Evolutionary conservation across 2,797 vertebrate species (phyloP), one percentile per base, ranked within the genome.

Genomic region (Poliocrania exsul): DNA sequence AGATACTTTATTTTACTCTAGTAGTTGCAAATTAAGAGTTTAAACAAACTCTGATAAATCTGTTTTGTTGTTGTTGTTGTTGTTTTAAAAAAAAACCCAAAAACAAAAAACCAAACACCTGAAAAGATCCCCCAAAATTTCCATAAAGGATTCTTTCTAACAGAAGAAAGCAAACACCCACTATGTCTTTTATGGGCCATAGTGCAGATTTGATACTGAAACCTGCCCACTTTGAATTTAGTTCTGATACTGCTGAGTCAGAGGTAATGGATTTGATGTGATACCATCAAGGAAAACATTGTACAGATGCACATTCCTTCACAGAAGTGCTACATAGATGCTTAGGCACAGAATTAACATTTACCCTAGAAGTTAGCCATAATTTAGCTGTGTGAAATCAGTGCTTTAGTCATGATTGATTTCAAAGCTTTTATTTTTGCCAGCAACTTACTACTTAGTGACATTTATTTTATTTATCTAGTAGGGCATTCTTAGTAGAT

Each of bases 261-360:
- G 65, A 51, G 5, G 15, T 67, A 54, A 49, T 20, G 23, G 47
- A 72, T 65, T 44, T 53, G 26, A 64, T n/a, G 10, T 1, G 1
- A 26, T 0, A 54, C 18, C 37, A 54, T 49, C 53, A 67, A 20
- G 21, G 16, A 71, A 62, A 90, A 70, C 10, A 29, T 33, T 4
- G 0, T 12, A 40, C 2, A 24, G 24, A 47, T 3, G 4, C 2
- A 4, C 18, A 40, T 29, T 5, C 7, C 46, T 61, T 84, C 26
- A 18, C 10, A 31, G 21, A 75, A 29, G 4, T 2, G 2, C 49
- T 46, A 5, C 2, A 25, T 7, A 46, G 29, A 31, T 61, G 12
- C 26, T 80, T 51, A 67, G 53, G 11, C 40, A 74, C 11, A 51
- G 44, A 90, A 83, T 29, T 67, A 47, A 35, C 15, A 46, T 78